Evolutionary conservation across 2,113 vertebrate species (phyloP).

Genomic region (Ranitomeya imitator): DNA sequence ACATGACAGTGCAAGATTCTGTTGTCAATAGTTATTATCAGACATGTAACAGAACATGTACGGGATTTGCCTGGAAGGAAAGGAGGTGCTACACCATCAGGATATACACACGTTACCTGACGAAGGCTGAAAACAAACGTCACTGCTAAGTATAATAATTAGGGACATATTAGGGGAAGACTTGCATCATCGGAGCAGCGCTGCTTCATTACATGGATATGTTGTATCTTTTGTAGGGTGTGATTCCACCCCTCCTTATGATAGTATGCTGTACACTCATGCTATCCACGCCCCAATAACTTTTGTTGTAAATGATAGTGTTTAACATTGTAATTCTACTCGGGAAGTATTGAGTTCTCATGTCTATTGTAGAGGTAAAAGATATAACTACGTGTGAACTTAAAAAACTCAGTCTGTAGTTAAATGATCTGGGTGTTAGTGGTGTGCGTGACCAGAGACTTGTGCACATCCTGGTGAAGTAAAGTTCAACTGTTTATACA

Average conservation of each 20-base stretch:
- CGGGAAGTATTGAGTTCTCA: not conserved
- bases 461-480: not conserved
- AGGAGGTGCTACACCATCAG: not conserved
- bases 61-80: conserved; percentile 6
- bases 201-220: not conserved
- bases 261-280: not conserved
- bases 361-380: not conserved
- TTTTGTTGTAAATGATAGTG: not conserved
- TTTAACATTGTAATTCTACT: not conserved
- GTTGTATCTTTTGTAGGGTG: not conserved
- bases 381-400: not conserved
- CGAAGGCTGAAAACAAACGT: not conserved
- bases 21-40: not conserved
- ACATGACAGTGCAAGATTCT: conserved; percentile 15
- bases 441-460: not conserved
- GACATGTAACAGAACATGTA: not conserved
- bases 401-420: not conserved
- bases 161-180: not conserved
- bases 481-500: not conserved
- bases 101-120: not conserved
- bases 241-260: not conserved
- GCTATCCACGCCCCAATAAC: not conserved
- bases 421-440: not conserved
- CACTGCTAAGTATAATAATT: not conserved
- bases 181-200: not conserved